Percentiles rank a stretch among this genome's conserved stretches.
These are phyloP conservation scores for Chionoecetes opilio DNA, from an alignment of 1,140 invertebrate genomes.

Conservation along the genomic window DNA sequence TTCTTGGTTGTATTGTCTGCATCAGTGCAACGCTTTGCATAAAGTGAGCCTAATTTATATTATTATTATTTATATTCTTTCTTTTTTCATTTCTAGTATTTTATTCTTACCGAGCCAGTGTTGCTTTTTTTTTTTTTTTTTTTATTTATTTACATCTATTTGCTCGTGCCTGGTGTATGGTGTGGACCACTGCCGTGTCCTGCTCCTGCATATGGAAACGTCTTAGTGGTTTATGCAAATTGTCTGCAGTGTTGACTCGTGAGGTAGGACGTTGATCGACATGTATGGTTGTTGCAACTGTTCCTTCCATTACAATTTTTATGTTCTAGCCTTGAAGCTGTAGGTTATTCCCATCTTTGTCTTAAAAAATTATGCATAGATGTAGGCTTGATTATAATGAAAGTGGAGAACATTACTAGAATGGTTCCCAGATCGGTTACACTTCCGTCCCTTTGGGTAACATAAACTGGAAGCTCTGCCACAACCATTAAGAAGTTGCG, in stretches of 20 bases:
- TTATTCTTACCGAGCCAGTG: no score
- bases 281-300: neutral
- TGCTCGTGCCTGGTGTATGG: neutral
- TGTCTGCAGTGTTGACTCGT: neutral
- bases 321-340: neutral
- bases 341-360: neutral
- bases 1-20: neutral
- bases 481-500: no score
- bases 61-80: no score
- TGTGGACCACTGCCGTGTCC: neutral
- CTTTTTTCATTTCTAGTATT: no score
- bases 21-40: neutral
- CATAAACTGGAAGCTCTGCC: no score
- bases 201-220: neutral
- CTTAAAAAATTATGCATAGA: neutral
- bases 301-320: neutral
- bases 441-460: no score
- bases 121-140: neutral
- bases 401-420: no score
- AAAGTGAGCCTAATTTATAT: no score
- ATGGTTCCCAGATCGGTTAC: no score
- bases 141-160: neutral
- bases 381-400: no score
- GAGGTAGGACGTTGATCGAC: neutral
- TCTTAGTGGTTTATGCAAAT: conserved; percentile 29